Evolutionary conservation across 2,888 invertebrate genomes (phyloP), one percentile per base, ranked within the genome.

Genomic region (Microctonus aethiopoides): DNA sequence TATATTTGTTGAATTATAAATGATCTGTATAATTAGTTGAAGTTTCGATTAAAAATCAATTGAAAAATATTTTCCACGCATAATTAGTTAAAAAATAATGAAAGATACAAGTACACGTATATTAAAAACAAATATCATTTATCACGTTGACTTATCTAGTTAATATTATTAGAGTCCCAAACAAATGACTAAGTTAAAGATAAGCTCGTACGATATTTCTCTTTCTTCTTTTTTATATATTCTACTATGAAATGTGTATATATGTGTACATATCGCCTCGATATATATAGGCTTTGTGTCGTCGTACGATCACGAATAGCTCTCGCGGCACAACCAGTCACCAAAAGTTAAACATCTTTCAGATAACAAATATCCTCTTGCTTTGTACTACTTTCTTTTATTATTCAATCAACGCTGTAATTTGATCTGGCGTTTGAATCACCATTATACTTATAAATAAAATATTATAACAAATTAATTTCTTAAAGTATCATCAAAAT

Each of bases 291-390:
- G 16, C 46, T 16, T 16, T 16, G 46, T 16, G 16, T 46, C 16
- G 6, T 13, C 39, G 39, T 39, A 39, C 46, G 46, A 39, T 16
- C 16, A 20, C 1, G 7, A 4, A 46, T 2, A 46, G 46, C 16
- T 2, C 16, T 46, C 4, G 46, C 1, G 46, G 62, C 46, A 62
- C 62, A 16, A 26, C 62, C 46, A 62, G 46, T 46, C 62, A 62
- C 51, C 26, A 26, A 46, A n/a, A 41, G 24, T 62, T 62, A 29
- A 62, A 62, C 46, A 62, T 62, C 51, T 62, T 29, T 20, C 16
- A 39, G 24, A 39, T 61, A 61, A 39, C 16, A 46, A 46, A n/a
- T 46, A n/a, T 46, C 7, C 46, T 7, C 9, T 46, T 46, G 46
- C 16, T 46, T 46, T 46, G 46, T 7, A 6, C 46, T 46, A 46